These are phyloP conservation scores for Phyllopteryx taeniolatus DNA, from an alignment of 2,113 vertebrate species.

Conservation along the genomic window DNA sequence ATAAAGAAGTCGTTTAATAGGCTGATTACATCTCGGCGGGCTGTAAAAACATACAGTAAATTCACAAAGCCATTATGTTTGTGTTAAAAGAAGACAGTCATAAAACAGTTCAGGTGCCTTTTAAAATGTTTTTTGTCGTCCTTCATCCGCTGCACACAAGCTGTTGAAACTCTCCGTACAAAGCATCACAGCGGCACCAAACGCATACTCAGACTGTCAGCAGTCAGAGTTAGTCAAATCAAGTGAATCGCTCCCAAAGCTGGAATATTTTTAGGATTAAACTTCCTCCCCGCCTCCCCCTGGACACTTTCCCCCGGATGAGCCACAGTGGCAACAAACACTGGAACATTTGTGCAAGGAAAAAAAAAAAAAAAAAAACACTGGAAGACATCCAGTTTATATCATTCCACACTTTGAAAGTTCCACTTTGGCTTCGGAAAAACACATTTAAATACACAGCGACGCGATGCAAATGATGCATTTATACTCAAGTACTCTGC, in stretches of 20 bases:
- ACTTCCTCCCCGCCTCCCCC: not conserved
- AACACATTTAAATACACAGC: not conserved
- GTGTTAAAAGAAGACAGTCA: not conserved
- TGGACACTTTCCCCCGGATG: constrained; percentile 1
- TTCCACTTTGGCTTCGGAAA: not conserved
- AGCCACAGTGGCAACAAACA: not conserved
- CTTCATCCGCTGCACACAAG: not conserved
- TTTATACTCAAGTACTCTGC: not conserved
- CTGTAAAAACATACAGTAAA: constrained; percentile 10
- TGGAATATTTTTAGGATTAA: constrained; percentile 3
- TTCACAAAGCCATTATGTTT: constrained; percentile 6
- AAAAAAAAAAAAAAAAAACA: not conserved
- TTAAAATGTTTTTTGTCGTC: constrained; percentile 2
- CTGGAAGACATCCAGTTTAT: constrained; percentile 2
- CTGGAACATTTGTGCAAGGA: not conserved
- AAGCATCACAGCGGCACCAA: not conserved
- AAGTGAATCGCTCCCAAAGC: not conserved
- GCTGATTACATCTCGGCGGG: constrained; percentile 1
- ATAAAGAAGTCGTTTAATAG: constrained; percentile 3
- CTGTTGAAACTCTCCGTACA: not conserved
- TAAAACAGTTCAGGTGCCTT: constrained; percentile 7
- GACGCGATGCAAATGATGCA: not conserved
- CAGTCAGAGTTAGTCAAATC: constrained; percentile 9
- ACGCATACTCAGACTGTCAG: not conserved
- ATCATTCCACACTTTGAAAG: constrained; percentile 3